Percentiles rank a stretch among this genome's conserved stretches.
phyloP scores from a whole-genome alignment of 2,797 vertebrate genomes.

The Bucorvus abyssinicus region DNA sequence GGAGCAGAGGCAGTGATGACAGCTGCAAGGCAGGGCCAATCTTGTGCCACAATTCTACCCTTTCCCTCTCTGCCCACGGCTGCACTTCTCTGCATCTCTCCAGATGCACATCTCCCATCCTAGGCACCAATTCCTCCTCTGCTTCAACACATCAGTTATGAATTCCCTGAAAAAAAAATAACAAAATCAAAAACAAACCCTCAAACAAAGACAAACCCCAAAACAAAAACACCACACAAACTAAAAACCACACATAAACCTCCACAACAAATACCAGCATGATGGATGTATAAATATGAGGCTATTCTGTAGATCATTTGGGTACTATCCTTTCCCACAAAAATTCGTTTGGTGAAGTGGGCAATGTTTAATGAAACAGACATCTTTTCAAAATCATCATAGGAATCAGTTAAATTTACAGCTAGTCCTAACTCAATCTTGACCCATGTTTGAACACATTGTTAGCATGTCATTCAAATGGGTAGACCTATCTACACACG shows the following conservation, averaged over 20 bases:
- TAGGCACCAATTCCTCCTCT: not conserved
- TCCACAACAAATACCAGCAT: not conserved
- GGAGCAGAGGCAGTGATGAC: not conserved
- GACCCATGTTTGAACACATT: not conserved
- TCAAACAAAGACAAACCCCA: not conserved
- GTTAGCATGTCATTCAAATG: not conserved
- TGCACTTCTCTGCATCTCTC: not conserved
- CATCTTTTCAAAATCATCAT: not conserved
- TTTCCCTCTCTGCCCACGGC: not conserved
- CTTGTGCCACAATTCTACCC: not conserved
- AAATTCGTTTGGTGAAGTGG: not conserved
- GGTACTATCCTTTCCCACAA: not conserved
- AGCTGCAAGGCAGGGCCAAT: not conserved
- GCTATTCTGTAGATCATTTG: not conserved
- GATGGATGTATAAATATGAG: too few relatives aligned
- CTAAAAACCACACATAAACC: not conserved
- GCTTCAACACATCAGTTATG: not conserved
- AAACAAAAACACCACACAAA: too few relatives aligned
- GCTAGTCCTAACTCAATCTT: not conserved
- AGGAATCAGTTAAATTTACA: not conserved
- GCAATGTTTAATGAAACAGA: not conserved
- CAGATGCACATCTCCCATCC: not conserved
- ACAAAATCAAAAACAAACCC: not conserved
- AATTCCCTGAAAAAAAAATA: not conserved
- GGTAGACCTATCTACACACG: not conserved